Percentiles rank a stretch among this genome's conserved stretches.
Conservation (phyloP, 2,797 vertebrate genomes). For the Sebastes kiyomatsui region DNA sequence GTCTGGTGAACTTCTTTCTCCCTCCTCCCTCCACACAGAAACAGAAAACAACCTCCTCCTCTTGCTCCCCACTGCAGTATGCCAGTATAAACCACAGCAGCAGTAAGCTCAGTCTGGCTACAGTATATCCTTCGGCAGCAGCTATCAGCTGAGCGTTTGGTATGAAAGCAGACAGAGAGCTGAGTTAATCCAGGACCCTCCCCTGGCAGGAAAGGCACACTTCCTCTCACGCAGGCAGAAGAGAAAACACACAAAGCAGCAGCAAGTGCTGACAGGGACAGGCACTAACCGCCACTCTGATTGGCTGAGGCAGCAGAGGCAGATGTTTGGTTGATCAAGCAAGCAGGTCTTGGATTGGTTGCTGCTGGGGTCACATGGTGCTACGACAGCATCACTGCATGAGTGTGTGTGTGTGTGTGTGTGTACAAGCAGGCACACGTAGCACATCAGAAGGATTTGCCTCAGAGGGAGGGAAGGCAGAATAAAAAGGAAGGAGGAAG, state of each 20-base stretch:
- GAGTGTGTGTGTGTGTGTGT: conserved; percentile 10
- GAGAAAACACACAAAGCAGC: conserved; percentile 67
- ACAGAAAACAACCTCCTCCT: conserved; percentile 43
- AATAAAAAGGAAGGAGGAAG: background rate
- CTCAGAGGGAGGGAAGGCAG: conserved; percentile 29
- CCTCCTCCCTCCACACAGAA: conserved; percentile 6
- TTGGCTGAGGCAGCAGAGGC: conserved; percentile 69
- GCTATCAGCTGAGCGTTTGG: conserved; percentile 67
- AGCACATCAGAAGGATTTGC: conserved; percentile 68
- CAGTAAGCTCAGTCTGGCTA: conserved; percentile 34
- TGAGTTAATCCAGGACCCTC: conserved; percentile 78
- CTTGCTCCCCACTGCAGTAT: conserved; percentile 31
- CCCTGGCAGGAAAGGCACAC: conserved; percentile 81
- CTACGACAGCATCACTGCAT: conserved; percentile 54
- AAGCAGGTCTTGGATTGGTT: conserved; percentile 71
- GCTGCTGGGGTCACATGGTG: conserved; percentile 66
- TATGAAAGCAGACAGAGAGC: conserved; percentile 66
- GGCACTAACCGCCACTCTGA: conserved; percentile 58
- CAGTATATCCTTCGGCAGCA: conserved; percentile 51
- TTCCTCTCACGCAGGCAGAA: conserved; percentile 80
- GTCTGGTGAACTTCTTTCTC: conserved; percentile 38
- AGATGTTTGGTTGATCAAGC: conserved; percentile 71
- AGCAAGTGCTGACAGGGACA: conserved; percentile 51
- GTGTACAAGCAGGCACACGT: conserved; percentile 57
- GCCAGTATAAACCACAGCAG: conserved; percentile 42